These are phyloP conservation scores for Hanleya hanleyi DNA, from an alignment of 2,888 invertebrate genomes.

Conservation along the genomic window DNA sequence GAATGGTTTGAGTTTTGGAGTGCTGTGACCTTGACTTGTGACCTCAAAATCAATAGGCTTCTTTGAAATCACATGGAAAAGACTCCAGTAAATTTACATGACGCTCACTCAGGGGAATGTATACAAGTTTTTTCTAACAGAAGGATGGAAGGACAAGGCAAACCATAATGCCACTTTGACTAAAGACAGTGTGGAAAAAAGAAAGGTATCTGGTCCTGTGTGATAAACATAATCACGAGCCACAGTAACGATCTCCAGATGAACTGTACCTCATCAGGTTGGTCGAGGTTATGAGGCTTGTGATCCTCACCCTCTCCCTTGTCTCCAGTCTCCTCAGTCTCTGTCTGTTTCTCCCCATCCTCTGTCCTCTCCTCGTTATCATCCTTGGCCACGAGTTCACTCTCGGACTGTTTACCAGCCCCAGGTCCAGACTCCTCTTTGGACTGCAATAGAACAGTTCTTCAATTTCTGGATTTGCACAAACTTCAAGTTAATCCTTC, in stretches of 20 bases:
- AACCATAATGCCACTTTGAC: too few species aligned
- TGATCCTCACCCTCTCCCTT: conserved; percentile 74
- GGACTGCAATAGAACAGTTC: too few species aligned
- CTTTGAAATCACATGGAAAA: too few species aligned
- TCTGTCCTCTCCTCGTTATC: conserved; percentile 75
- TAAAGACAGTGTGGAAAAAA: neutral
- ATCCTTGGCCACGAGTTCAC: conserved; percentile 86
- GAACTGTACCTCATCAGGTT: conserved; percentile 71
- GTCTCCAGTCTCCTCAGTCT: conserved; percentile 71
- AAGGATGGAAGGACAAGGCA: too few species aligned
- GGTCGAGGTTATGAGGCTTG: neutral
- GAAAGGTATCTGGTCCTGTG: neutral
- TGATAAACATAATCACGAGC: conserved; percentile 29
- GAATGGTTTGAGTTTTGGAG: too few species aligned
- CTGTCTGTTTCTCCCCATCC: conserved; percentile 64
- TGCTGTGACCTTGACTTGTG: too few species aligned
- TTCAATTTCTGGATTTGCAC: too few species aligned
- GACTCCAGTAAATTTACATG: too few species aligned
- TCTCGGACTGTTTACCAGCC: conserved; percentile 72
- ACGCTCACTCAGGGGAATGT: too few species aligned
- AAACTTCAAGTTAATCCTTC: too few species aligned
- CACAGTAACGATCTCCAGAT: neutral
- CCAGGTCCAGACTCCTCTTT: conserved; percentile 74
- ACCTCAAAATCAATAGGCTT: too few species aligned
- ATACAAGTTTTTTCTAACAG: too few species aligned